Evolutionary conservation across 1,140 invertebrate species (phyloP).

Genomic region (Drosophila ficusphila): DNA sequence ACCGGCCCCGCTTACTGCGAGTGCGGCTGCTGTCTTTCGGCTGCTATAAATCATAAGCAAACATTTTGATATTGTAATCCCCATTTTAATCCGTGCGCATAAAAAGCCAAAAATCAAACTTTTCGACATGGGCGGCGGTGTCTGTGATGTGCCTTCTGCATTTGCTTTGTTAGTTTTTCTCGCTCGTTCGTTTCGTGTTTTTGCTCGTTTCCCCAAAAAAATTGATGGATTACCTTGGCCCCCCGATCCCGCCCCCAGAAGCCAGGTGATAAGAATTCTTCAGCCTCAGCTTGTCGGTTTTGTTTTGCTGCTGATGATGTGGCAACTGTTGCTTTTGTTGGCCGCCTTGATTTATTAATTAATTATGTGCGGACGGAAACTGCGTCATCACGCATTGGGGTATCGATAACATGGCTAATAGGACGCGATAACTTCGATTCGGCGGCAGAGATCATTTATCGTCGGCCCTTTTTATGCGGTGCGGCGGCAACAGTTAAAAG

Average conservation of each 20-base stretch:
- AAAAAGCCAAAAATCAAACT: conserved; percentile 84
- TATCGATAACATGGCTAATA: conserved; percentile 69
- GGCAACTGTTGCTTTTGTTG: conserved; percentile 55
- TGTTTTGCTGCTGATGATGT: conserved; percentile 53
- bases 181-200: conserved; percentile 34
- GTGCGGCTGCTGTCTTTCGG: conserved; percentile 61
- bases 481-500: conserved; percentile 61
- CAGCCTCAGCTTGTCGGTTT: conserved; percentile 15
- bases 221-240: conserved; percentile 80
- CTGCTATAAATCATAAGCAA: conserved; percentile 83
- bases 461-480: conserved; percentile 51
- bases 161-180: conserved; percentile 60
- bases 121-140: conserved; percentile 80
- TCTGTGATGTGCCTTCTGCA: conserved; percentile 74
- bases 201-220: conserved; percentile 56
- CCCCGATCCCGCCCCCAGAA: neutral
- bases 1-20: conserved; percentile 5
- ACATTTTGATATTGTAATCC: conserved; percentile 84
- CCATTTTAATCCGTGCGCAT: conserved; percentile 83
- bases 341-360: conserved; percentile 78
- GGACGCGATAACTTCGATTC: conserved; percentile 52
- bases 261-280: conserved; percentile 59
- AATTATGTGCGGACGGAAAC: conserved; percentile 73
- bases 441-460: conserved; percentile 53
- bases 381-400: conserved; percentile 58